Percentiles rank a stretch among this genome's conserved stretches.
These are phyloP conservation scores for Agonopterix heracliana DNA, from an alignment of 2,888 invertebrate genomes.

Conservation along the genomic window DNA sequence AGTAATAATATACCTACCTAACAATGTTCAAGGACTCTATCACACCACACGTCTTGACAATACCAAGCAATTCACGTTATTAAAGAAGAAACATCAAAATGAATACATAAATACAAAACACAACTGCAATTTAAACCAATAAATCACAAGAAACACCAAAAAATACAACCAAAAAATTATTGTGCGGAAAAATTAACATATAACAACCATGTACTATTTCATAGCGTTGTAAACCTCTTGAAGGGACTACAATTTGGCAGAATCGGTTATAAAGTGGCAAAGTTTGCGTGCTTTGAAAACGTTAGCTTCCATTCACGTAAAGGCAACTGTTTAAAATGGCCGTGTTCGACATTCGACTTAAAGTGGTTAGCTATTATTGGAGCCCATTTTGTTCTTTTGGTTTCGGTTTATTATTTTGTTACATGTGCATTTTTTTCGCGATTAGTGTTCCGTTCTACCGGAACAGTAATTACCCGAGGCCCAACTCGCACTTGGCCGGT, in stretches of 20 bases:
- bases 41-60: no score
- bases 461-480: no score
- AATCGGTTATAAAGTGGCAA: slow-evolving; percentile 25
- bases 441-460: no score
- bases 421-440: no score
- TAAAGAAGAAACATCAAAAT: no score
- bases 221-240: slow-evolving; percentile 1
- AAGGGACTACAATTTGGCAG: slow-evolving; percentile 27
- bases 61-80: no score
- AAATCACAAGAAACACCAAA: no score
- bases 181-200: slow-evolving; percentile 9
- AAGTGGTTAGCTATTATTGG: slow-evolving; percentile 16
- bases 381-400: slow-evolving; percentile 1
- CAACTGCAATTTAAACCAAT: no score
- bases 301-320: slow-evolving; percentile 22
- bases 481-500: no score
- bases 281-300: slow-evolving; percentile 32
- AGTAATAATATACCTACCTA: no score
- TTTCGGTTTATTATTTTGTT: slow-evolving; percentile 1
- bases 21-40: no score
- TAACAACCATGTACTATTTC: slow-evolving; percentile 2
- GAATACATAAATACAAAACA: no score
- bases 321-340: slow-evolving; percentile 34
- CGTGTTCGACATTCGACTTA: slow-evolving; percentile 25
- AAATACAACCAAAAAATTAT: not conserved